Evolutionary conservation across 1,140 invertebrate species (phyloP), one percentile per base, ranked within the genome.

Genomic region (Leptinotarsa texana): DNA sequence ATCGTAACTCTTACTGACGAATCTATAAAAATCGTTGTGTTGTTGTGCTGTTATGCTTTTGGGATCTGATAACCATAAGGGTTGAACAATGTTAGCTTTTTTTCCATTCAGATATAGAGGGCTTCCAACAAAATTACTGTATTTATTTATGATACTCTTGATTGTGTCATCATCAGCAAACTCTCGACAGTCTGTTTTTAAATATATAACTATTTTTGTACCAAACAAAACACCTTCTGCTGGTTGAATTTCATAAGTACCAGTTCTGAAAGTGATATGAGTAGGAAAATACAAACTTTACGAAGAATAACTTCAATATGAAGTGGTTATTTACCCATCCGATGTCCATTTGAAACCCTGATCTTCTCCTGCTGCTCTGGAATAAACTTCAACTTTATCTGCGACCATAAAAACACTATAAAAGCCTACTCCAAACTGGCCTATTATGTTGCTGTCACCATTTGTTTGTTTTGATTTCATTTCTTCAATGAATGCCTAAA

Each of bases 401-500:
- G 96, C 95, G 1, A 99, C 97, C 94, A 99, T 98, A 85, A 99
- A 99, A 1, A 94, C 92, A 62, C 97, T 98, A 83, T 99, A 99
- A 85, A 99, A 99, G 13, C 98, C 98, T 17, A 99, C 98, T 76
- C 97, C 98, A 89, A 99, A 99, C 84, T 99, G 96, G 5, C 97
- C 98, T 86, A 99, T 99, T 72, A 99, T 98, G 74, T 92, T 91
- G n/a, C 89, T 91, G 18, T 90, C 88, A 42, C 89, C 87, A 48
- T 89, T 87, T 13, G 86, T 86, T 11, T 27, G 86, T 83, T 93
- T 90, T 24, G 91, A 88, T 83, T 95, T 92, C n/a, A 97, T 84
- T 83, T 96, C 88, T 83, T 97, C 92, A 71, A 98, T 85, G 81
- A 98, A 98, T 18, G 90, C 91, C 91, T 93, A 67, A 24, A 72